These are phyloP conservation scores for Ips typographus DNA, from an alignment of 1,140 invertebrate species.

Conservation along the genomic window DNA sequence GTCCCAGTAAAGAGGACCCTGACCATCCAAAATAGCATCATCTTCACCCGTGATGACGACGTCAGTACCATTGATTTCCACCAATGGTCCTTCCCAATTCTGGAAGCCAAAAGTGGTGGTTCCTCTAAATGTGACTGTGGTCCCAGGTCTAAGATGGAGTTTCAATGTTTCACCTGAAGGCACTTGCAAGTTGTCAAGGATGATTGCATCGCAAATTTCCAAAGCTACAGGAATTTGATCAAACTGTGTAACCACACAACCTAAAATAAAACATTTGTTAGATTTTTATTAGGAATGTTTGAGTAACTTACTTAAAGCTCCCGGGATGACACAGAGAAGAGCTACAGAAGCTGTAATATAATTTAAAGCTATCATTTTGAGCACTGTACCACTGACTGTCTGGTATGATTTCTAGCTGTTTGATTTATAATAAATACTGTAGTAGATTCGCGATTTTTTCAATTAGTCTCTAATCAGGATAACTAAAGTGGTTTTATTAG, in stretches of 20 bases:
- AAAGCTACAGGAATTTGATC: constrained; percentile 3
- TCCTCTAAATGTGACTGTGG: constrained; percentile 14
- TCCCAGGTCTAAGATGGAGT: constrained; percentile 9
- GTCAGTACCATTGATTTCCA: not conserved
- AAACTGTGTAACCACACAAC: constrained; percentile 11
- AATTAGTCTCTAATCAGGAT: too few relatives aligned
- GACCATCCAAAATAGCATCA: constrained; percentile 21
- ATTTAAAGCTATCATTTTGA: not conserved
- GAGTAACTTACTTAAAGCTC: not conserved
- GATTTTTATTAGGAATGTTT: not conserved
- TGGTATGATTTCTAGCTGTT: not conserved
- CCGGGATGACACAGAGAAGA: not conserved
- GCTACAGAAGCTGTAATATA: not conserved
- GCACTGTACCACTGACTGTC: not conserved
- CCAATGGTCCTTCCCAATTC: constrained; percentile 21
- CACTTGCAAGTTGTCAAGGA: constrained; percentile 13
- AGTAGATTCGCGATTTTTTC: too few relatives aligned
- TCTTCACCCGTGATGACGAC: constrained; percentile 14
- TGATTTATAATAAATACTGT: too few relatives aligned
- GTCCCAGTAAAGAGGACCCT: constrained; percentile 30
- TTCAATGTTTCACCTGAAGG: constrained; percentile 30
- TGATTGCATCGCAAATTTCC: constrained; percentile 8
- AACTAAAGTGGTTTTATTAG: too few relatives aligned
- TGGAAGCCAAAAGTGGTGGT: constrained; percentile 11
- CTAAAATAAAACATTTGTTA: not conserved